phyloP scores from a whole-genome alignment of 2,113 vertebrate genomes.

The Microcebus jonahi region DNA sequence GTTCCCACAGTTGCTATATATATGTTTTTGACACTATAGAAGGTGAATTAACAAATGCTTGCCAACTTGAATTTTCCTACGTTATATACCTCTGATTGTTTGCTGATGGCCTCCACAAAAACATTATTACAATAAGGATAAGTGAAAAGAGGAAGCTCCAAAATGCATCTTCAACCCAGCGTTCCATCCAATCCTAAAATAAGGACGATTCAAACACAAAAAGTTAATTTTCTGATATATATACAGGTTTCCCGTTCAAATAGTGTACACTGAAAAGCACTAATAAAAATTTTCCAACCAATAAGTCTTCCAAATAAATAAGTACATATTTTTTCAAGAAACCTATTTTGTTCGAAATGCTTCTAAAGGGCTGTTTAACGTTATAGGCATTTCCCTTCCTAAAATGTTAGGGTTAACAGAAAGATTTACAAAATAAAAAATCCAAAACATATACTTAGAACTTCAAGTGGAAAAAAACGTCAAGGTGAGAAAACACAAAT shows the following conservation, averaged over 20 bases:
- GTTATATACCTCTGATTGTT: conserved; percentile 90
- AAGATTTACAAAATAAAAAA: conserved; percentile 16
- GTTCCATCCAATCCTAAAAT: conserved; percentile 91
- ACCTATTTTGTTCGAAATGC: neutral
- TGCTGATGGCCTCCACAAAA: conserved; percentile 93
- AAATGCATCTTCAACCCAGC: conserved; percentile 94
- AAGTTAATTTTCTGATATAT: conserved; percentile 19
- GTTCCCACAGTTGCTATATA: neutral
- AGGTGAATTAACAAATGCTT: neutral
- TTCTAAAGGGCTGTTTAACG: neutral
- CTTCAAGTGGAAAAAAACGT: neutral
- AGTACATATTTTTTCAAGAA: neutral
- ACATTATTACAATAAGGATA: conserved; percentile 93
- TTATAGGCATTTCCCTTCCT: neutral
- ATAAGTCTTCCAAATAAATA: neutral
- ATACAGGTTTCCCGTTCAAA: neutral
- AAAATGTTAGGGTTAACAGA: conserved; percentile 22
- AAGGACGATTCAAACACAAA: conserved; percentile 27
- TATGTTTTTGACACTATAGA: neutral
- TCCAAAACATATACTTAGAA: neutral
- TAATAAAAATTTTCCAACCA: neutral
- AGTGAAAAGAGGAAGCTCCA: conserved; percentile 93
- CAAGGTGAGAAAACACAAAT: neutral
- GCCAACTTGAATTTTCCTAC: neutral
- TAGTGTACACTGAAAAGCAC: neutral